These are phyloP conservation scores for Eupleurogrammus muticus DNA, from an alignment of 2,797 vertebrate species.

Conservation along the genomic window DNA sequence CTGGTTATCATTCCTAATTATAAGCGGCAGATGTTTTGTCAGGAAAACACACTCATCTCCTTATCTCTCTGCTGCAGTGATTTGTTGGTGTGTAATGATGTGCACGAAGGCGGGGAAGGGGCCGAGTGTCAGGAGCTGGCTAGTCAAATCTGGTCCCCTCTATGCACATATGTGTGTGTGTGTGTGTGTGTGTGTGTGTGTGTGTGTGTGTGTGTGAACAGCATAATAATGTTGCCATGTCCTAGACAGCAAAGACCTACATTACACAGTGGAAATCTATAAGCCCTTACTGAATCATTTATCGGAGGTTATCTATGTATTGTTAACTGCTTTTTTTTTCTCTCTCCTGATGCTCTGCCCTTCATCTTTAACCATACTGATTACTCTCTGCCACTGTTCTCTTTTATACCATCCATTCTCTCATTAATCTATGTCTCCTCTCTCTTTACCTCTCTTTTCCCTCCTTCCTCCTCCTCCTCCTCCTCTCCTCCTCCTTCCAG, in stretches of 20 bases:
- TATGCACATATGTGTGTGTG: conserved; percentile 13
- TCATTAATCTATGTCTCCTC: conserved; percentile 33
- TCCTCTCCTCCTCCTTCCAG: conserved; percentile 66
- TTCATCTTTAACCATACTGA: conserved; percentile 32
- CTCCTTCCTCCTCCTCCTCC: neutral
- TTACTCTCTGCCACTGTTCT: neutral
- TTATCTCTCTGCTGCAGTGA: conserved; percentile 45
- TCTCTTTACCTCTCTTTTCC: neutral
- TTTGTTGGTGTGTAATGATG: conserved; percentile 55
- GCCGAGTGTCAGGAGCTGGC: conserved; percentile 41
- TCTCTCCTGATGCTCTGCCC: conserved; percentile 30
- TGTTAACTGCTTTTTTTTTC: conserved; percentile 37
- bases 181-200: conserved; percentile 23
- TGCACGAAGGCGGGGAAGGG: conserved; percentile 19
- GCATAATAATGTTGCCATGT: conserved; percentile 70
- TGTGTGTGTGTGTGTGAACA: neutral
- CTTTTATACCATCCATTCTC: conserved; percentile 21
- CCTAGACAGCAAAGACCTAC: conserved; percentile 64
- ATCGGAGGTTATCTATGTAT: conserved; percentile 76
- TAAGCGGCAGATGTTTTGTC: conserved; percentile 63
- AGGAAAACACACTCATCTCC: conserved; percentile 52
- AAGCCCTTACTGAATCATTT: conserved; percentile 59
- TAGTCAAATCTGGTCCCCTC: conserved; percentile 55
- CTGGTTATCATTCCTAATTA: conserved; percentile 64
- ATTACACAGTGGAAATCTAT: conserved; percentile 67